These are phyloP conservation scores for Bombylius discolor DNA, from an alignment of 2,888 invertebrate species.

Conservation along the genomic window DNA sequence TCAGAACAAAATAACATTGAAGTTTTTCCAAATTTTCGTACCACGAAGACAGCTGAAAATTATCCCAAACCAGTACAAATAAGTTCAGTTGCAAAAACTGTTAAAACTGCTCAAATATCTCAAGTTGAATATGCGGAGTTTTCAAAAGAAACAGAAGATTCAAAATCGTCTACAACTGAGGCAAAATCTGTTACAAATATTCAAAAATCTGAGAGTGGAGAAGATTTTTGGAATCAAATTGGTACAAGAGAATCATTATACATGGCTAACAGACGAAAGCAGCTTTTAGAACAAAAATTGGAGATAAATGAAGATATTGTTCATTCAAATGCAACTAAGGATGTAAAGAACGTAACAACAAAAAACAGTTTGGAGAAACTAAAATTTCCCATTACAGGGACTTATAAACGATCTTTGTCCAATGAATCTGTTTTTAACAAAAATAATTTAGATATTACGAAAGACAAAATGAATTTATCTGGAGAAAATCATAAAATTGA, in stretches of 20 bases:
- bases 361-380: too few relatives aligned
- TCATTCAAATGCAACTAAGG: not conserved
- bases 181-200: slow-evolving; percentile 12
- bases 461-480: not conserved
- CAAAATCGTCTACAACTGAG: not conserved
- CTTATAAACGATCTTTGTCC: slow-evolving; percentile 14
- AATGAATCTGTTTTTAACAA: slow-evolving; percentile 14
- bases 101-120: not conserved
- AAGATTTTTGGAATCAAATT: slow-evolving; percentile 53
- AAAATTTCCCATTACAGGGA: not conserved
- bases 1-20: not conserved
- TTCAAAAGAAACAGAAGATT: not conserved
- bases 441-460: not conserved
- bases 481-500: slow-evolving; percentile 1
- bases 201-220: slow-evolving; percentile 30
- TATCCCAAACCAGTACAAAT: not conserved
- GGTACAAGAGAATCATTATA: slow-evolving; percentile 53
- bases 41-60: not conserved
- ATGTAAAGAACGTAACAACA: not conserved
- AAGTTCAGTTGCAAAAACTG: not conserved
- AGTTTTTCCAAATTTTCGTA: not conserved
- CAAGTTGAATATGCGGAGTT: not conserved
- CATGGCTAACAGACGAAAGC: slow-evolving; percentile 43
- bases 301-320: slow-evolving; percentile 13
- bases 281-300: slow-evolving; percentile 35